Conservation (phyloP, 2,797 vertebrate species). For the Salmo trutta region DNA sequence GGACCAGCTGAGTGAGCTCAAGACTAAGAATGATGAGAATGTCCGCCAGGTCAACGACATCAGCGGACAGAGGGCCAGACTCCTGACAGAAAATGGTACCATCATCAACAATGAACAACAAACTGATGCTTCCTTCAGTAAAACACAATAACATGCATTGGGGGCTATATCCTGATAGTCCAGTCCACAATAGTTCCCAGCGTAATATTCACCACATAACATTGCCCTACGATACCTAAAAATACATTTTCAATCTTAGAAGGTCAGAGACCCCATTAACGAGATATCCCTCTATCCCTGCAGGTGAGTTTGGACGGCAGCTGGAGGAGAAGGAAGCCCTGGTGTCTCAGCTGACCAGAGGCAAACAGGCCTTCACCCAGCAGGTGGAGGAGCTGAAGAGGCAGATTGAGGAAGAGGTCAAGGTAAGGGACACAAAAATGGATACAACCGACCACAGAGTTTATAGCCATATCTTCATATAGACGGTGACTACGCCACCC, state of each 20-base stretch:
- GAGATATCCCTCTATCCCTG: not conserved
- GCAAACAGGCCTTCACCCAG: conserved; percentile 79
- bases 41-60: conserved; percentile 68
- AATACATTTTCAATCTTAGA: not conserved
- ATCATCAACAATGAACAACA: not conserved
- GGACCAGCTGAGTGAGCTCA: conserved; percentile 76
- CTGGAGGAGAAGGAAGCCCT: conserved; percentile 83
- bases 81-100: conserved; percentile 68
- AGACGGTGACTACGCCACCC: not conserved
- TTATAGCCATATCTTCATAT: not conserved
- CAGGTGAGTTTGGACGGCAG: conserved; percentile 78
- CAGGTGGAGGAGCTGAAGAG: conserved; percentile 82
- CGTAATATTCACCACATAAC: not conserved
- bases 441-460: not conserved
- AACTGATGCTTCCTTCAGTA: not conserved
- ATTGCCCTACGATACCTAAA: not conserved
- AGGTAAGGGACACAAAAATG: conserved; percentile 61
- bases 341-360: conserved; percentile 79
- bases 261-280: not conserved
- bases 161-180: not conserved
- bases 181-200: not conserved
- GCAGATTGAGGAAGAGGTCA: conserved; percentile 83
- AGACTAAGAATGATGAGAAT: conserved; percentile 65
- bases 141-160: not conserved
- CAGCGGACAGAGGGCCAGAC: conserved; percentile 63